phyloP scores from a whole-genome alignment of 2,797 vertebrate species.

The Chloroceryle amazona region DNA sequence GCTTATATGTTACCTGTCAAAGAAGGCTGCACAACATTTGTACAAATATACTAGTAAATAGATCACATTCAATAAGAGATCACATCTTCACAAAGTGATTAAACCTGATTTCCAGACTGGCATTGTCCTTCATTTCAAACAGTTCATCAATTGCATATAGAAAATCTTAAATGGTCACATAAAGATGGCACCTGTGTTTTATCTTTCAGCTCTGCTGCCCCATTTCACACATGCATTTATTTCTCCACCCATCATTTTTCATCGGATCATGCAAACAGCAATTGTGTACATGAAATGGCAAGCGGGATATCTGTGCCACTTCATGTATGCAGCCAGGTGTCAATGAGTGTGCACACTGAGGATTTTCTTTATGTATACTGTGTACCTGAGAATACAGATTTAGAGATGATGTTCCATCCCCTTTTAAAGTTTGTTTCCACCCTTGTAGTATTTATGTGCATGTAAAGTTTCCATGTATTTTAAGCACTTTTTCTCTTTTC shows the following conservation, averaged over 20 bases:
- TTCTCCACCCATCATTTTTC: not conserved
- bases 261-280: not conserved
- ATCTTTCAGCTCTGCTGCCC: not conserved
- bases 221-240: not conserved
- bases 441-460: not conserved
- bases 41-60: not conserved
- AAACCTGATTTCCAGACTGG: not conserved
- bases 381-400: not conserved
- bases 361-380: not conserved
- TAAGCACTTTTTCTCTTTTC: constrained; percentile 58
- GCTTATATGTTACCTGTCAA: not conserved
- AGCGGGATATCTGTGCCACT: not conserved
- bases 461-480: not conserved
- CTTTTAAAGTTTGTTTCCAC: not conserved
- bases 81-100: not conserved
- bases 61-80: not conserved
- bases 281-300: not conserved
- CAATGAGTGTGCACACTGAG: not conserved
- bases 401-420: not conserved
- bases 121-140: not conserved
- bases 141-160: not conserved
- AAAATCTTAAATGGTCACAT: not conserved
- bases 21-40: not conserved
- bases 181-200: not conserved
- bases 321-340: not conserved